Percentiles rank a stretch among this genome's conserved stretches.
These are phyloP conservation scores for Conomelus anceps DNA, from an alignment of 2,888 invertebrate species.

Conservation along the genomic window DNA sequence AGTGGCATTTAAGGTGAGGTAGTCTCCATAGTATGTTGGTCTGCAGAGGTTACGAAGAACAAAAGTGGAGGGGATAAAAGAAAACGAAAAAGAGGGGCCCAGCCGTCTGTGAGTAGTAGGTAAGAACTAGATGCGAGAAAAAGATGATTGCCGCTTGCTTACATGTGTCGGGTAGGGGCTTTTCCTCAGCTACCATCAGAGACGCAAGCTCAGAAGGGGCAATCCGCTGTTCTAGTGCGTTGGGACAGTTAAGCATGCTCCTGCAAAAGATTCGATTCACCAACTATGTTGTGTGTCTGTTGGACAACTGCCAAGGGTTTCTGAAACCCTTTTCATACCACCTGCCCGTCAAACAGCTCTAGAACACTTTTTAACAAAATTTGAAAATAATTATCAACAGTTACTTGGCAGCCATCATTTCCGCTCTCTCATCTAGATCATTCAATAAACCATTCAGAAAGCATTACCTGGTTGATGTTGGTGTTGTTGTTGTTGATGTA, in stretches of 20 bases:
- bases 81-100: neutral
- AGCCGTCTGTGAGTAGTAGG: neutral
- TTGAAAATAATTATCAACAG: neutral
- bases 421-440: no score
- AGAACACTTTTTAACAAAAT: neutral
- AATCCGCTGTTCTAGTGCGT: slow-evolving; percentile 84
- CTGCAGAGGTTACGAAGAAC: neutral
- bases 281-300: slow-evolving; percentile 18
- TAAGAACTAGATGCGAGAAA: neutral
- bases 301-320: neutral
- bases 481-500: neutral
- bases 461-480: neutral
- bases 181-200: slow-evolving; percentile 70
- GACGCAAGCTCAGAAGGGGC: slow-evolving; percentile 73
- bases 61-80: neutral
- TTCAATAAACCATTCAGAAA: neutral
- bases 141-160: slow-evolving; percentile 46
- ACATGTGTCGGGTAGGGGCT: slow-evolving; percentile 74
- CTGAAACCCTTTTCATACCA: neutral
- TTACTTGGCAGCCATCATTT: neutral
- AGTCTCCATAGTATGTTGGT: neutral
- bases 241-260: slow-evolving; percentile 94
- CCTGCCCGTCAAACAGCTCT: neutral
- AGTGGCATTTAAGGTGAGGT: neutral
- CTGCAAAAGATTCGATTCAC: slow-evolving; percentile 52